Percentiles rank a stretch among this genome's conserved stretches.
phyloP scores from a whole-genome alignment of 2,113 vertebrate species.

The Camelus bactrianus region DNA sequence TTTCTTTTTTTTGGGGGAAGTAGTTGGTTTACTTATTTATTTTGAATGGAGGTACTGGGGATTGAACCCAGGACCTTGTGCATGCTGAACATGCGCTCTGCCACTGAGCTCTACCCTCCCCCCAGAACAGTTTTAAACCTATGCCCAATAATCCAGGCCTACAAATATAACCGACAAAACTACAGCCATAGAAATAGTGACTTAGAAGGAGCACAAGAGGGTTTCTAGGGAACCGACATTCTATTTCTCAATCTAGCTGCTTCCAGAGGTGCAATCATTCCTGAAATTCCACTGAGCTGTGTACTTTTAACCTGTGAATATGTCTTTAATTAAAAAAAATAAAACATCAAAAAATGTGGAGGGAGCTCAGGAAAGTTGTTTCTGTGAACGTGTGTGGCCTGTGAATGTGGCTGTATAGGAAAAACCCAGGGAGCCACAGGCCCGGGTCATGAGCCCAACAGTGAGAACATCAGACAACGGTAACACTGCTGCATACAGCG shows the following conservation, averaged over 20 bases:
- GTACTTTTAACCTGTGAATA: neutral
- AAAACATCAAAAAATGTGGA: neutral
- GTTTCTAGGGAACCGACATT: neutral
- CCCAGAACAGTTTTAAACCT: neutral
- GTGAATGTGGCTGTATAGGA: neutral
- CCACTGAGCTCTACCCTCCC: no score
- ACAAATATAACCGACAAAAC: neutral
- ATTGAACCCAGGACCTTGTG: no score
- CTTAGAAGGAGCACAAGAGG: neutral
- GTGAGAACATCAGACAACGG: neutral
- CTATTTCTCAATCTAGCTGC: neutral
- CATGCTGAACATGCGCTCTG: no score
- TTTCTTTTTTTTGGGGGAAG: no score
- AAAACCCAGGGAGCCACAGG: neutral
- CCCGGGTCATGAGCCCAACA: neutral
- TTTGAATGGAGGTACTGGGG: no score
- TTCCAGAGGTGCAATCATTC: neutral
- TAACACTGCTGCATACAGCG: neutral
- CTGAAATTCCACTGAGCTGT: neutral
- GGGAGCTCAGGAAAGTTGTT: neutral
- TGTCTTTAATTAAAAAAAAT: neutral
- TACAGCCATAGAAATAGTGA: neutral
- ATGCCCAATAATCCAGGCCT: neutral
- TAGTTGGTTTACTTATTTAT: no score
- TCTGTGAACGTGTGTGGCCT: neutral